Conservation (phyloP, 1,140 invertebrate genomes). For the Solenopsis invicta region DNA sequence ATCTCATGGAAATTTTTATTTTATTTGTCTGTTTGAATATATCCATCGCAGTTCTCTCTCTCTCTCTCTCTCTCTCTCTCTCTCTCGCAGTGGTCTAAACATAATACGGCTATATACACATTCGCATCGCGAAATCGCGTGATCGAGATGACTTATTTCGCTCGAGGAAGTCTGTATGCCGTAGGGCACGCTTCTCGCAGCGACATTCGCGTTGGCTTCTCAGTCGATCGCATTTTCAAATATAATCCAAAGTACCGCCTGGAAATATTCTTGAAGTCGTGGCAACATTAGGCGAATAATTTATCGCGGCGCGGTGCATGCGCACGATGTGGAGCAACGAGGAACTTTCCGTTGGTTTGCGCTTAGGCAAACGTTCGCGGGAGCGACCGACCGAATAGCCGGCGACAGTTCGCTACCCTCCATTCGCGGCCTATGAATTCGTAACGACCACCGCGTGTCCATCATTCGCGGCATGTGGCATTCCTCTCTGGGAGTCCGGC, state of each 20-base stretch:
- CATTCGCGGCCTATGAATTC: slow-evolving; percentile 62
- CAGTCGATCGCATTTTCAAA: slow-evolving; percentile 59
- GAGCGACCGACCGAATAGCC: slow-evolving; percentile 12
- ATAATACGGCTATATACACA: background rate
- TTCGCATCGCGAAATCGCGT: slow-evolving; percentile 52
- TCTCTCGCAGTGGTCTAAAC: background rate
- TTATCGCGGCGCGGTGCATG: slow-evolving; percentile 7
- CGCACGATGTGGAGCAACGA: slow-evolving; percentile 33
- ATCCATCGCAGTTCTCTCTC: background rate
- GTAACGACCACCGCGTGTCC: slow-evolving; percentile 58
- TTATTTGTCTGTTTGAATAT: background rate
- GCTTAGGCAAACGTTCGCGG: slow-evolving; percentile 14
- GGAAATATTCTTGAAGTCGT: slow-evolving; percentile 30
- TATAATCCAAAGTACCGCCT: slow-evolving; percentile 3
- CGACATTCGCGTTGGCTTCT: slow-evolving; percentile 41
- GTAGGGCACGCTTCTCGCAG: background rate
- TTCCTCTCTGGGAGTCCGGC: background rate
- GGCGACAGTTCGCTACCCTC: slow-evolving; percentile 56
- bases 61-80: slow-evolving; percentile 8
- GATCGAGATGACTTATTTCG: slow-evolving; percentile 55
- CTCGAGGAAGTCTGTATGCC: background rate
- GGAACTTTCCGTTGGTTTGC: slow-evolving; percentile 25
- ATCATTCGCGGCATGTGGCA: slow-evolving; percentile 9
- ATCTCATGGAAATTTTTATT: background rate
- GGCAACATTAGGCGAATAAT: slow-evolving; percentile 57